Evolutionary conservation across 2,113 vertebrate species (phyloP), one percentile per base, ranked within the genome.

Genomic region (Mesoclemmys tuberculata): DNA sequence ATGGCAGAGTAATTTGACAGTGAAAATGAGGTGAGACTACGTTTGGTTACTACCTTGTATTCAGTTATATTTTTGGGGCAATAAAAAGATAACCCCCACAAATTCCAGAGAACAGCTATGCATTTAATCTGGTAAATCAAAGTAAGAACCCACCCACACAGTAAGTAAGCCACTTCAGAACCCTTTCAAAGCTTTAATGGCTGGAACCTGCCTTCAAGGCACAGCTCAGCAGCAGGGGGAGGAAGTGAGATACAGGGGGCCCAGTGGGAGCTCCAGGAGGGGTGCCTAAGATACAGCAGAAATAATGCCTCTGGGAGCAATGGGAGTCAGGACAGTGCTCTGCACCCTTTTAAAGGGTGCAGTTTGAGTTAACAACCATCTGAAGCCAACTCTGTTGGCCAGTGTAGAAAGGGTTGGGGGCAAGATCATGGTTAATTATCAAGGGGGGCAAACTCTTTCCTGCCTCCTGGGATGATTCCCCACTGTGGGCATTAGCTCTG

Each of bases 211-310:
- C 29, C 6, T 87, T 38, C 24, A 74, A 79, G 61, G 51, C 78
- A 49, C 41, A n/a, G 22, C 38, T 82, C 88, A 77, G 46, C 6
- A 49, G 3, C 8, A 68, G 16, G 22, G 52, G 24, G 26, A 77
- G 11, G 74, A 44, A 27, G 2, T 46, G 6, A 22, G 19, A 74
- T 0, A 2, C 8, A 91, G 3, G 1, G 1, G 13, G 21, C 10
- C 6, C 56, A 88, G 79, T 52, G 29, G 21, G 35, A 61, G 44
- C 18, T 82, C 31, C 13, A 84, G 35, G 79, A 92, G 44, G 68
- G 61, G 14, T 77, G 44, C 10, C 26, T 88, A 46, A 41, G 31
- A 14, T 55, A 41, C 8, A 55, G 29, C 27, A 81, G 80, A 24
- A 12, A 41, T 22, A 55, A 27, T 27, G 14, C 26, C 51, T 55